A percentile compares a stretch with the other conserved stretches of the same genome.
These are phyloP conservation scores for Lamprologus callipterus DNA, from an alignment of 2,113 vertebrate genomes.

Conservation along the genomic window DNA sequence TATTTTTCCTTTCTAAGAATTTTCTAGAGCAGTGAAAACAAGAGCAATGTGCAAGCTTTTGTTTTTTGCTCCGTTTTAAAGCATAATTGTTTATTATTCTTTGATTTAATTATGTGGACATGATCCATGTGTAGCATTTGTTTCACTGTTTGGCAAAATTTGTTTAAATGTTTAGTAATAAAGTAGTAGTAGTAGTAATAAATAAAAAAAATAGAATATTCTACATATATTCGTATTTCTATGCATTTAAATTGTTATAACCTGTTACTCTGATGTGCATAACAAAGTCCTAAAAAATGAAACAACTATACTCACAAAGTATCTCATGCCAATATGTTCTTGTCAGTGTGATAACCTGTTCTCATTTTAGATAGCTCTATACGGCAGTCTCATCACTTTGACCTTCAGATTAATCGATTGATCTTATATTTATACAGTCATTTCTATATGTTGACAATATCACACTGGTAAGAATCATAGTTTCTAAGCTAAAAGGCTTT, in stretches of 20 bases:
- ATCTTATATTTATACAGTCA: background rate
- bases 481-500: background rate
- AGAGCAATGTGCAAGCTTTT: background rate
- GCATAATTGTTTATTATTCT: background rate
- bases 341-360: background rate
- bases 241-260: background rate
- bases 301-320: background rate
- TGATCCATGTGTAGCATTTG: background rate
- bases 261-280: background rate
- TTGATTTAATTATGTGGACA: background rate
- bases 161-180: background rate
- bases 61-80: background rate
- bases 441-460: background rate
- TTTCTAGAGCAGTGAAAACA: background rate
- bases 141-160: background rate
- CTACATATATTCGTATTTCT: rapidly evolving
- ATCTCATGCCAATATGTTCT: background rate
- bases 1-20: background rate
- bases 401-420: background rate
- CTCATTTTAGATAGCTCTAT: background rate
- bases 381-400: background rate
- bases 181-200: background rate
- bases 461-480: background rate
- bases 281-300: background rate
- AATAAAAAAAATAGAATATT: background rate